Conservation (phyloP, 2,797 vertebrate genomes). For the Vipera latastei region DNA sequence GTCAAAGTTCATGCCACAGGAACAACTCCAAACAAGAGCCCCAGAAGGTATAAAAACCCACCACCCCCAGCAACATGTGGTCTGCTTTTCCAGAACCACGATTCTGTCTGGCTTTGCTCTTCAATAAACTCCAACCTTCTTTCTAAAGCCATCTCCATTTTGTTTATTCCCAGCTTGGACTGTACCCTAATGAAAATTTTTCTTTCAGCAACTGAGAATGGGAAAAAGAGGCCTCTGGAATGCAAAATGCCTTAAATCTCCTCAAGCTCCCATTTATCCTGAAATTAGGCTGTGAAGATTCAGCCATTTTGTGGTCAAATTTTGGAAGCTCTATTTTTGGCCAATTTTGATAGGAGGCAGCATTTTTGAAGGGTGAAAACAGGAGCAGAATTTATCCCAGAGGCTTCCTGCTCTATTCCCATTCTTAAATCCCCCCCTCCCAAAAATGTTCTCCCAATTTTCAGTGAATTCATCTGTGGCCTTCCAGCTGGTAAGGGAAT, state of each 20-base stretch:
- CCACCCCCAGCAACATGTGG: too few relatives aligned
- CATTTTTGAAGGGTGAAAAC: background rate
- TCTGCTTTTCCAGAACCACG: too few relatives aligned
- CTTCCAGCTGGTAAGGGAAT: background rate
- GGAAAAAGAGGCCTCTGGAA: background rate
- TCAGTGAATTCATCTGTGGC: background rate
- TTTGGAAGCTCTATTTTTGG: background rate
- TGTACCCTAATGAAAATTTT: too few relatives aligned
- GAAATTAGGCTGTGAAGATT: background rate
- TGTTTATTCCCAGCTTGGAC: too few relatives aligned
- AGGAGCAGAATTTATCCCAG: background rate
- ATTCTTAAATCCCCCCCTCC: background rate
- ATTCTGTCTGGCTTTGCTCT: too few relatives aligned
- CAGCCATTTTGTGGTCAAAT: background rate
- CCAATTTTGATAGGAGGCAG: background rate
- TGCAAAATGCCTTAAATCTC: background rate
- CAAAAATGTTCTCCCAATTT: background rate
- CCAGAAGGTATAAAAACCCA: too few relatives aligned
- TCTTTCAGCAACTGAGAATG: background rate
- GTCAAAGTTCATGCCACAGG: too few relatives aligned
- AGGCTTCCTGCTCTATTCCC: background rate
- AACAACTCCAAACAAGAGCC: too few relatives aligned
- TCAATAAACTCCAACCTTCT: too few relatives aligned
- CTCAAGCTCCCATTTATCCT: background rate
- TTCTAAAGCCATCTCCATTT: too few relatives aligned